Evolutionary conservation across 2,888 invertebrate genomes (phyloP), one percentile per base, ranked within the genome.

Genomic region (Drosophila mayaguana): DNA sequence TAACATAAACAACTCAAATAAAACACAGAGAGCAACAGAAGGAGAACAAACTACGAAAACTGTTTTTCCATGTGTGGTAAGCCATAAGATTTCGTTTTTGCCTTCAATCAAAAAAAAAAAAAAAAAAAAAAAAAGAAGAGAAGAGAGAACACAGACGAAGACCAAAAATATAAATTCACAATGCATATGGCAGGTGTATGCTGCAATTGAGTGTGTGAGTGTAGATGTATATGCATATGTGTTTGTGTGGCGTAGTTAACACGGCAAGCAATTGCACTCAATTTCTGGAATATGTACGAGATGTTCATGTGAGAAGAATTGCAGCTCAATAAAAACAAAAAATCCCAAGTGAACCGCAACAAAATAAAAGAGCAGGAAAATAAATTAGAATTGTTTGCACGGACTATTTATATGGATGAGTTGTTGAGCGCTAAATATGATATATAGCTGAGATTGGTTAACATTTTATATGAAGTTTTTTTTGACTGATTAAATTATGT

Each of bases 1-100:
- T 18, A 86, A 73, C 68, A 81, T 89, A 90, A 89, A 89, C 85
- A 89, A 88, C 53, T 54, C 14, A 54, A 43, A 66, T 57, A 63
- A 38, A 36, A 18, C 20, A 53, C 8, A 51, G 25, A 25, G 40
- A 22, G 7, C 36, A n/a, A 40, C 3, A 45, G 34, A 55, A 70
- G 57, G 60, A 51, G 11, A 11, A 25, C 6, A 53, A 60, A 70
- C 40, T 45, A 48, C 32, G 38, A 25, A 38, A 54, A 11, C 34
- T n/a, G 53, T 12, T 71, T 66, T 50, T 22, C 51, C 53, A 55
- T 88, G 88, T 71, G 88, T 71, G 90, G 87, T 78, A 55, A 80
- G 75, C 89, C 87, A 72, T 57, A 77, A 71, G 72, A 80, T 72
- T 59, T 59, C 54, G 43, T 43, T 62, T 56, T 46, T 50, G 56